A percentile compares a stretch with the other conserved stretches of the same genome.
phyloP scores from a whole-genome alignment of 2,113 vertebrate species.

The Aphelocoma coerulescens region DNA sequence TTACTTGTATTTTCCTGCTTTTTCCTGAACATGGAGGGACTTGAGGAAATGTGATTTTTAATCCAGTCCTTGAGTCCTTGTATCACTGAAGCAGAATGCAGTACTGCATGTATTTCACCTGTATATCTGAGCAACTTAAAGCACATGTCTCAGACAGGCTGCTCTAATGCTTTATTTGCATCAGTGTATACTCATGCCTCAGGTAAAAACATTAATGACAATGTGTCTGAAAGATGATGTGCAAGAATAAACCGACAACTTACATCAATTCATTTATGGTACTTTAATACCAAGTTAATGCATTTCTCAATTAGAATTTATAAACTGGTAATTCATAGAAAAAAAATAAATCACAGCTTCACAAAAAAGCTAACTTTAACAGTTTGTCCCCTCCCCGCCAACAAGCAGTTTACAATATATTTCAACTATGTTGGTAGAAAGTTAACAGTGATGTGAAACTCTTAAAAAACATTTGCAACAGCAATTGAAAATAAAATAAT shows the following conservation, averaged over 20 bases:
- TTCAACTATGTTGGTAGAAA: slow-evolving; percentile 66
- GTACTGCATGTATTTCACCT: background rate
- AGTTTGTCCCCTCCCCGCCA: slow-evolving; percentile 42
- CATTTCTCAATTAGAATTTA: slow-evolving; percentile 68
- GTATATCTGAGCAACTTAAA: background rate
- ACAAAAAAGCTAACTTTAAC: slow-evolving; percentile 66
- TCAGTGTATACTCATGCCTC: background rate
- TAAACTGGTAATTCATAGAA: slow-evolving; percentile 66
- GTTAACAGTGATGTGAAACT: slow-evolving; percentile 52
- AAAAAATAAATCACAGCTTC: slow-evolving; percentile 65
- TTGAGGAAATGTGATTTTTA: background rate
- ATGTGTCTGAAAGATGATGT: background rate
- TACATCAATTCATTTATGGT: slow-evolving; percentile 34
- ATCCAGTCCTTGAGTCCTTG: background rate
- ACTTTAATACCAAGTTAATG: slow-evolving; percentile 58
- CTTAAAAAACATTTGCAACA: slow-evolving; percentile 52
- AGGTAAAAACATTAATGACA: background rate
- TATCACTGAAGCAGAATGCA: background rate
- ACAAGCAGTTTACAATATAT: slow-evolving; percentile 61
- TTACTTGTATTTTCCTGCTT: background rate
- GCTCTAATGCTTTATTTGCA: background rate
- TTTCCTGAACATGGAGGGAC: background rate
- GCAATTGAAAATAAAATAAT: slow-evolving; percentile 58
- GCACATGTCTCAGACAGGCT: too few species aligned
- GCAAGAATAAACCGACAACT: slow-evolving; percentile 40